Evolutionary conservation across 1,140 invertebrate genomes (phyloP), one percentile per base, ranked within the genome.

Genomic region (Bombus breviceps): DNA sequence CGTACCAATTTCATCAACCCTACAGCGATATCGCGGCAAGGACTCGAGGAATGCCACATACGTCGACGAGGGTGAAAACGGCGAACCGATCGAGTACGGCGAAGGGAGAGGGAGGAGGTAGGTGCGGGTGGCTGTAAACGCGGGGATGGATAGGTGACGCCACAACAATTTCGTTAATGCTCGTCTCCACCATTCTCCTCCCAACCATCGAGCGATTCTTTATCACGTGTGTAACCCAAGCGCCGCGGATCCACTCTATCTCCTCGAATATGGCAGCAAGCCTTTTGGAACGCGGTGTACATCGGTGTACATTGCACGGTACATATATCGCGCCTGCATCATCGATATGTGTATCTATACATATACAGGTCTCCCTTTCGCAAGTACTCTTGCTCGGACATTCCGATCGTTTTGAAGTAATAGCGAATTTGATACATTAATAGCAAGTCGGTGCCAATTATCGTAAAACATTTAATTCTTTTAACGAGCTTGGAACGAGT

Each of bases 1-100:
- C 88, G 88, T 88, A 85, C 87, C 88, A 89, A 89, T 89, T 89
- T 89, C 88, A 89, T 89, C 88, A 88, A 88, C 88, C 88, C 88
- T 85, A 85, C 83, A 83, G 79, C 87, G 88, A 89, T 89, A 88
- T 76, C 83, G 87, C 79, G 75, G 47, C 37, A 43, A 72, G 76
- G 79, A 89, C 87, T 87, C 86, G 87, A 89, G 87, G 88, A 89
- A 89, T 87, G 79, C 84, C 79, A 73, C 87, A 79, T 87, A 59
- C 83, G 75, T 79, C 39, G 78, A 34, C 22, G 62, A 59, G 84
- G 83, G 68, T 72, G 83, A 41, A 69, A 43, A 66, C 72, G 28
- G 32, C 10, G 59, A 10, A 74, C 39, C 39, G 43, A 39, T 69
- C 69, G 69, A 72, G 34, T 41, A 72, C 3, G 32, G 3, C 18